Evolutionary conservation across 1,140 invertebrate genomes (phyloP).

Genomic region (Dryas iulia): DNA sequence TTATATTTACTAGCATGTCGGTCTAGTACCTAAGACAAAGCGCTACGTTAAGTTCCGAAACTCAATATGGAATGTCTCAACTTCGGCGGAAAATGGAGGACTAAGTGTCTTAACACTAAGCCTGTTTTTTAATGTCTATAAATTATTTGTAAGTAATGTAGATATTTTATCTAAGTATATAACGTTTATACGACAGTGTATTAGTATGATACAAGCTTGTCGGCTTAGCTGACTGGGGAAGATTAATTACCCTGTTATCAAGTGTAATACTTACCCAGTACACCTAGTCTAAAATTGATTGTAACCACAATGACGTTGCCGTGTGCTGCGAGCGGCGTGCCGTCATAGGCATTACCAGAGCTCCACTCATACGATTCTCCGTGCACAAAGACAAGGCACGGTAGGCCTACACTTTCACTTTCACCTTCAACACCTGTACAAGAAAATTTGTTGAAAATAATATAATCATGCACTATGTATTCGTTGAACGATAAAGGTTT

Average conservation of each 20-base stretch:
- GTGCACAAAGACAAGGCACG: constrained; percentile 93
- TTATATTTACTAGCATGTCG: too few relatives aligned
- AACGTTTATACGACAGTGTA: background rate
- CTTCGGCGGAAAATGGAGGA: too few relatives aligned
- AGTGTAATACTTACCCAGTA: constrained; percentile 88
- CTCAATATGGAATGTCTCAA: too few relatives aligned
- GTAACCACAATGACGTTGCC: constrained; percentile 97
- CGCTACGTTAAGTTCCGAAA: too few relatives aligned
- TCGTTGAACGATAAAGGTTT: too few relatives aligned
- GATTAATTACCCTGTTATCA: background rate
- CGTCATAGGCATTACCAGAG: constrained; percentile 96
- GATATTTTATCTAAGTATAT: too few relatives aligned
- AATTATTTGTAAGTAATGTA: too few relatives aligned
- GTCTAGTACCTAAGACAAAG: too few relatives aligned
- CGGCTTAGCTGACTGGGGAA: background rate
- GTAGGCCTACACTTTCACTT: constrained; percentile 49
- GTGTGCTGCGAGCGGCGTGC: constrained; percentile 93
- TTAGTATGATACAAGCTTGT: background rate
- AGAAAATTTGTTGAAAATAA: background rate
- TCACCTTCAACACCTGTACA: constrained; percentile 46
- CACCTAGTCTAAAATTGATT: constrained; percentile 97
- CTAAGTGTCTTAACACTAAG: too few relatives aligned
- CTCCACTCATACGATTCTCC: constrained; percentile 97
- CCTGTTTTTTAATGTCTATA: too few relatives aligned
- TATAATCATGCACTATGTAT: background rate